Percentiles rank a stretch among this genome's conserved stretches.
phyloP scores from a whole-genome alignment of 2,113 vertebrate genomes.

The Erythrocercus mccallii region DNA sequence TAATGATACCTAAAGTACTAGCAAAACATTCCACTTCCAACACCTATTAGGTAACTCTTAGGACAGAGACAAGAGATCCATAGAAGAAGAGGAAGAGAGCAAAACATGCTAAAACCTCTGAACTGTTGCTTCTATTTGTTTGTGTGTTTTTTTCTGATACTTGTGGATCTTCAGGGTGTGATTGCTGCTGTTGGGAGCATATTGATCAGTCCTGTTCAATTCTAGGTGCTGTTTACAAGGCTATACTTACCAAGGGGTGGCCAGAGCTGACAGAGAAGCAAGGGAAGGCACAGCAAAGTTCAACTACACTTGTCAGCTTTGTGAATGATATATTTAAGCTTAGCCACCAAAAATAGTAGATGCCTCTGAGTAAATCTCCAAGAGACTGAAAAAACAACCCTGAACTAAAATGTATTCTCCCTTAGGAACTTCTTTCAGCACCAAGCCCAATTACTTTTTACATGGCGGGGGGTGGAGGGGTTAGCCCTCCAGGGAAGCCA shows the following conservation, averaged over 20 bases:
- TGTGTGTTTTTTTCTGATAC: neutral
- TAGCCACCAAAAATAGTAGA: neutral
- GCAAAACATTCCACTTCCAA: neutral
- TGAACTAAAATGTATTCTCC: neutral
- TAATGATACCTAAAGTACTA: neutral
- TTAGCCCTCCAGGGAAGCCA: neutral
- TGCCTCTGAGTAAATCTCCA: neutral
- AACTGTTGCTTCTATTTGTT: neutral
- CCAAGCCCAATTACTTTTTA: neutral
- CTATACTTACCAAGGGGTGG: neutral
- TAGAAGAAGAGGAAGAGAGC: neutral
- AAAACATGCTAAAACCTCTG: neutral
- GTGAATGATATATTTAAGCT: neutral
- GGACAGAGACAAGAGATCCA: neutral
- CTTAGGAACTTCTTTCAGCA: neutral
- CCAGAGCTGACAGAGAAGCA: neutral
- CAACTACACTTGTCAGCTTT: fast-evolving
- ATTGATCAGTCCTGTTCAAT: neutral
- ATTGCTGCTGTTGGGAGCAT: neutral
- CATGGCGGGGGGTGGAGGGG: neutral
- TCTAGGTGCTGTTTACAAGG: neutral
- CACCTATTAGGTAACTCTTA: neutral
- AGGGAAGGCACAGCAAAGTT: neutral
- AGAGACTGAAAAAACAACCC: neutral
- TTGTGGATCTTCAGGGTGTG: neutral